Conservation (phyloP, 1,140 invertebrate genomes). For the Atta texana region DNA sequence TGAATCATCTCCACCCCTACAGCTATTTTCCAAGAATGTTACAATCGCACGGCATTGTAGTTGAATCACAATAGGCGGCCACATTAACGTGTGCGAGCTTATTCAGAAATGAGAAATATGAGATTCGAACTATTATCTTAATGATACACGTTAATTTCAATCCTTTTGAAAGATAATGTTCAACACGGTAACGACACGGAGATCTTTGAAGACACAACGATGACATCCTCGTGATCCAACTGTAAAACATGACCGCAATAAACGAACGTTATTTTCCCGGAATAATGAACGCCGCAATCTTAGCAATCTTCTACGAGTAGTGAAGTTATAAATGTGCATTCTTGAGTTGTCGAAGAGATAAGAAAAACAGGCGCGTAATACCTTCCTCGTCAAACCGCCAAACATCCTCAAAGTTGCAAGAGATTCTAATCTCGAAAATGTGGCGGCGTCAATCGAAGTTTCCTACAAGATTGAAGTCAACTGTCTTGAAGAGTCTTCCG, state of each 20-base stretch:
- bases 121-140: conserved; percentile 25
- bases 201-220: not conserved
- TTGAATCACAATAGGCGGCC: conserved; percentile 12
- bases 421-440: conserved; percentile 42
- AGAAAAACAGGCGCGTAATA: not conserved
- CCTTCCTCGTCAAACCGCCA: conserved; percentile 27
- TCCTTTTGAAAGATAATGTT: not conserved
- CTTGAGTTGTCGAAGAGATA: conserved; percentile 6
- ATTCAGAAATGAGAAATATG: not conserved
- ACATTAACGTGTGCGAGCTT: not conserved
- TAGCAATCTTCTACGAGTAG: not conserved
- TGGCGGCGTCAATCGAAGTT: conserved; percentile 2
- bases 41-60: conserved; percentile 17
- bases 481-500: not conserved
- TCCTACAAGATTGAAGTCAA: conserved; percentile 19
- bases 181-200: conserved; percentile 21
- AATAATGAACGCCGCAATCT: conserved; percentile 39
- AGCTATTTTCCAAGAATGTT: not conserved
- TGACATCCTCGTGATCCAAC: conserved; percentile 40
- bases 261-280: conserved; percentile 22
- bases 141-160: conserved; percentile 8
- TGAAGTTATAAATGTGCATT: not conserved
- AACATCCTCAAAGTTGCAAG: conserved; percentile 6
- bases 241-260: conserved; percentile 46
- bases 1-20: conserved; percentile 34